Conservation (phyloP, 2,797 vertebrate genomes). For the Naso thynnoides region DNA sequence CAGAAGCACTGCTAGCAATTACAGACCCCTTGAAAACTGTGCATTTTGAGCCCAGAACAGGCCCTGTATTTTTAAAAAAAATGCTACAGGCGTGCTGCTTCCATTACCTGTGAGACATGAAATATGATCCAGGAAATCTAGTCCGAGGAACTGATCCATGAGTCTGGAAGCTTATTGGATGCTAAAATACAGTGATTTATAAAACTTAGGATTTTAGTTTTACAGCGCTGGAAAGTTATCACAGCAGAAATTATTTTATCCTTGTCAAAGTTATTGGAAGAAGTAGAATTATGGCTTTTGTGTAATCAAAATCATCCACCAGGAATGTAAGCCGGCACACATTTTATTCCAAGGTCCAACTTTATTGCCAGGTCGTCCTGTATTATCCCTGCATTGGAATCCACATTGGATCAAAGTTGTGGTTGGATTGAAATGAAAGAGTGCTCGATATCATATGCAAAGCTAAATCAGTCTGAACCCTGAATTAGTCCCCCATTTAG, state of each 20-base stretch:
- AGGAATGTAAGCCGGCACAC: not conserved
- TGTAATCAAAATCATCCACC: not conserved
- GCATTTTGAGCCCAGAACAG: not conserved
- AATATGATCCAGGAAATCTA: conserved; percentile 30
- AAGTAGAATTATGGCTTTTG: not conserved
- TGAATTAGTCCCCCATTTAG: not conserved
- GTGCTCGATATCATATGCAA: not conserved
- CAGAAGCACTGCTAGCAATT: conserved; percentile 48
- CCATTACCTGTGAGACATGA: conserved; percentile 9
- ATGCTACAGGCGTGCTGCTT: not conserved
- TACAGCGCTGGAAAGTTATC: conserved; percentile 2
- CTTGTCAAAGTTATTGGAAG: not conserved
- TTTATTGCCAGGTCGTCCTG: too few relatives aligned
- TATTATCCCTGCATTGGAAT: not conserved
- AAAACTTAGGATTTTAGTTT: not conserved
- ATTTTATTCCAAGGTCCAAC: not conserved
- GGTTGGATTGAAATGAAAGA: not conserved
- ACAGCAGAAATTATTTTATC: not conserved
- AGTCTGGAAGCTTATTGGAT: conserved; percentile 5
- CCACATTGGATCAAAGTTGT: not conserved
- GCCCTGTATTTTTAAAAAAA: not conserved
- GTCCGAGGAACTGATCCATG: conserved; percentile 8
- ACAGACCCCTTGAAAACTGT: not conserved
- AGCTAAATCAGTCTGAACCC: not conserved
- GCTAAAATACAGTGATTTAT: conserved; percentile 13